A percentile compares a stretch with the other conserved stretches of the same genome.
Evolutionary conservation across 2,888 invertebrate species (phyloP).

Genomic region (Empis stercorea): DNA sequence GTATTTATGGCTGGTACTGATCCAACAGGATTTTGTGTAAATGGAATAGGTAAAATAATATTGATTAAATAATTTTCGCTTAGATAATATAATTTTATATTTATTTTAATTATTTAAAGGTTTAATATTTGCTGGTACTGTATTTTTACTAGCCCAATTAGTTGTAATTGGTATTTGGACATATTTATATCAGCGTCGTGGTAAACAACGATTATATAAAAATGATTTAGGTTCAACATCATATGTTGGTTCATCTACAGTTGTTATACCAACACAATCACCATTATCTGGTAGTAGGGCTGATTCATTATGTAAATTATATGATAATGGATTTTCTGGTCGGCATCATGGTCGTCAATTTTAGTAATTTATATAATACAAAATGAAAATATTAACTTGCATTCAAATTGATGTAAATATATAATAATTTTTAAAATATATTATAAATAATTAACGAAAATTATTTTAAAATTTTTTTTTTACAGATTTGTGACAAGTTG

Average conservation of each 20-base stretch:
- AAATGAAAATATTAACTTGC: background rate
- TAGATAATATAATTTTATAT: too few species aligned
- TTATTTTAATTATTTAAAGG: too few species aligned
- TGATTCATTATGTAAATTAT: conserved; percentile 66
- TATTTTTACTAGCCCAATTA: conserved; percentile 70
- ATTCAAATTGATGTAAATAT: background rate
- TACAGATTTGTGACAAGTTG: too few species aligned
- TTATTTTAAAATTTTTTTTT: too few species aligned
- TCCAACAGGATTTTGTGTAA: conserved; percentile 25
- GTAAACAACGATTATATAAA: conserved; percentile 22
- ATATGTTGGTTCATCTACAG: conserved; percentile 1
- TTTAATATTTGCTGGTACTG: conserved; percentile 64
- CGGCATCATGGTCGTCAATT: conserved; percentile 23
- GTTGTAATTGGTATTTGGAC: conserved; percentile 73
- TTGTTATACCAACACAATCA: background rate
- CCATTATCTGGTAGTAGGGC: conserved; percentile 43
- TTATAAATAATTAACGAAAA: background rate
- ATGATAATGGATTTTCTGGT: conserved; percentile 62
- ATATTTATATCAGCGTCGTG: conserved; percentile 67
- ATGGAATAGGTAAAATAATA: conserved; percentile 21
- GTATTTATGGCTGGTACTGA: conserved; percentile 51
- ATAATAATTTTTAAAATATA: background rate
- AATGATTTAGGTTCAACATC: conserved; percentile 11
- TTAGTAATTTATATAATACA: conserved; percentile 7
- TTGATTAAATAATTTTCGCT: too few species aligned